Evolutionary conservation across 2,888 invertebrate genomes (phyloP).

Genomic region (Drosophila recens): DNA sequence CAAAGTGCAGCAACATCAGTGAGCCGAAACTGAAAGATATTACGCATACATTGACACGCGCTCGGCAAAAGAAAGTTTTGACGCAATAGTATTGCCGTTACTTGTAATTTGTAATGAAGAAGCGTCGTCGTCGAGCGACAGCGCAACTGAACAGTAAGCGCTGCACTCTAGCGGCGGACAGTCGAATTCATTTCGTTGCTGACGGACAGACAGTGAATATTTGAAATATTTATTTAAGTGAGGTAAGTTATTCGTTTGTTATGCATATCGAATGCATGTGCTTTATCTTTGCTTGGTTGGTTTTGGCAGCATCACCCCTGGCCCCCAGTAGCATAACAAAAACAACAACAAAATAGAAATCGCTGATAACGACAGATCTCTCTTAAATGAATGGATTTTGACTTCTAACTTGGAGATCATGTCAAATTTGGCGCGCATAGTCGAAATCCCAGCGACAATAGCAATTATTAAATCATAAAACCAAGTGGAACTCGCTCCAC

Average conservation of each 20-base stretch:
- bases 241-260: conserved; percentile 45
- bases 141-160: conserved; percentile 57
- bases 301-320: conserved; percentile 39
- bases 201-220: conserved; percentile 16
- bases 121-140: conserved; percentile 46
- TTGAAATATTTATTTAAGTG: conserved; percentile 14
- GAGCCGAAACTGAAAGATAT: conserved; percentile 33
- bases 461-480: conserved; percentile 20
- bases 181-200: conserved; percentile 39
- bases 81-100: conserved; percentile 68
- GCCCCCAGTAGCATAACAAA: background rate
- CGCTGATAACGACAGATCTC: conserved; percentile 65
- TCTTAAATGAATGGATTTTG: conserved; percentile 38
- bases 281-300: conserved; percentile 38
- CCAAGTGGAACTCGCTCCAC: conserved; percentile 37
- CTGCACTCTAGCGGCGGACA: conserved; percentile 59
- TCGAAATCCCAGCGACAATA: conserved; percentile 13
- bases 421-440: conserved; percentile 38
- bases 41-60: conserved; percentile 31
- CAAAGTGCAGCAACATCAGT: conserved; percentile 57
- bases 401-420: conserved; percentile 27
- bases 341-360: conserved; percentile 65
- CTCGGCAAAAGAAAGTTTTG: conserved; percentile 75
- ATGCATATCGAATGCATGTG: conserved; percentile 47
- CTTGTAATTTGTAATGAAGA: conserved; percentile 77